phyloP scores from a whole-genome alignment of 2,797 vertebrate genomes.

The Phylloscopus collybita region DNA sequence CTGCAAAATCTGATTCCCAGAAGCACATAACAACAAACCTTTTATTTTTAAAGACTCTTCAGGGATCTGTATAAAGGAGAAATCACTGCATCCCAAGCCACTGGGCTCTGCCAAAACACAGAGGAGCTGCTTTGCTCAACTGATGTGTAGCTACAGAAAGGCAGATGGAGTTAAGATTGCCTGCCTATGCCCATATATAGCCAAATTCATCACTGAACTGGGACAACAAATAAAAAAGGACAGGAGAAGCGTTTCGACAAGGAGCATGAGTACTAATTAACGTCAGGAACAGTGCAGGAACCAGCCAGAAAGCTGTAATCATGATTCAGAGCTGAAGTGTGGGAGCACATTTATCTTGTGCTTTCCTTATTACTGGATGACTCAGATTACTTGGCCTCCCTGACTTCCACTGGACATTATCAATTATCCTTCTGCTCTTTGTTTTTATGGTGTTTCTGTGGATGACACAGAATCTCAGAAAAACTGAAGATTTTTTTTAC shows the following conservation, averaged over 20 bases:
- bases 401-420: conserved; percentile 35
- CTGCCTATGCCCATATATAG: not conserved
- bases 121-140: not conserved
- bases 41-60: not conserved
- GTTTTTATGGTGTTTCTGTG: not conserved
- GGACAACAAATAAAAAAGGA: not conserved
- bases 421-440: not conserved
- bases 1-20: not conserved
- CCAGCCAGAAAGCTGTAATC: conserved; percentile 43
- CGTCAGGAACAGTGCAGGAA: not conserved
- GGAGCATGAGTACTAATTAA: conserved; percentile 24
- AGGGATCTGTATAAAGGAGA: not conserved
- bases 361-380: conserved; percentile 29
- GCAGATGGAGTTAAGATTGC: not conserved
- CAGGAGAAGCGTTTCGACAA: not conserved
- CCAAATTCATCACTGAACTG: conserved; percentile 8
- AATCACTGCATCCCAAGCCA: not conserved
- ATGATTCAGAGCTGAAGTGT: conserved; percentile 45
- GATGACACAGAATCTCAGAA: not conserved
- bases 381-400: conserved; percentile 19
- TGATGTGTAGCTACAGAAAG: not conserved
- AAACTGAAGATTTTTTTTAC: not conserved
- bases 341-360: conserved; percentile 51
- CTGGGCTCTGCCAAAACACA: not conserved
- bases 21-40: not conserved